Percentiles rank a stretch among this genome's conserved stretches.
phyloP scores from a whole-genome alignment of 2,797 vertebrate species.

The Spondyliosoma cantharus region DNA sequence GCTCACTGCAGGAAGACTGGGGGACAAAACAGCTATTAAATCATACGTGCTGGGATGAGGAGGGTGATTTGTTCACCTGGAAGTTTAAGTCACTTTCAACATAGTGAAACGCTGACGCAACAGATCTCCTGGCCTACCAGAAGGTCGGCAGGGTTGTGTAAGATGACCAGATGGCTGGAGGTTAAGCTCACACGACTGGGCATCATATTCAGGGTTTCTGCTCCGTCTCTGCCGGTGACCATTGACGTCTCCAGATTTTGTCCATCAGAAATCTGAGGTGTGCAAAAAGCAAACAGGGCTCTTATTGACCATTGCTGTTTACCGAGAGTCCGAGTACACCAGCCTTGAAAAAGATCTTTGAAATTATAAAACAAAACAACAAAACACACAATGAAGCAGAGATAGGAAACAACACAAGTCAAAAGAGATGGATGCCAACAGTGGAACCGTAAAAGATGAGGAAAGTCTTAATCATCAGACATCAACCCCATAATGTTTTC shows the following conservation, averaged over 20 bases:
- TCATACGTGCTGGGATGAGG: not conserved
- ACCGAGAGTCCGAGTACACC: not conserved
- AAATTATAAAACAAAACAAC: not conserved
- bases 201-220: not conserved
- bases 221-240: not conserved
- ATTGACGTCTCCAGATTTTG: constrained; percentile 24
- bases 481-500: constrained; percentile 2
- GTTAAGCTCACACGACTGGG: constrained; percentile 5
- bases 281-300: not conserved
- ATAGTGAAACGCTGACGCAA: not conserved
- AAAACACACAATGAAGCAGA: not conserved
- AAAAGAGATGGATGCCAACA: not conserved
- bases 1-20: not conserved
- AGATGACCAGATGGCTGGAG: constrained; percentile 7
- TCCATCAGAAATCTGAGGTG: not conserved
- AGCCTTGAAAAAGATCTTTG: not conserved
- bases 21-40: not conserved
- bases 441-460: constrained; percentile 17
- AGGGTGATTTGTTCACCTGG: not conserved
- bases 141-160: constrained; percentile 1
- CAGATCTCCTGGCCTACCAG: not conserved
- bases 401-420: not conserved
- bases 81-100: constrained; percentile 2
- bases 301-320: not conserved
- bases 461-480: constrained; percentile 23